A percentile compares a stretch with the other conserved stretches of the same genome.
phyloP scores from a whole-genome alignment of 2,888 invertebrate genomes.

The Amiota minor region DNA sequence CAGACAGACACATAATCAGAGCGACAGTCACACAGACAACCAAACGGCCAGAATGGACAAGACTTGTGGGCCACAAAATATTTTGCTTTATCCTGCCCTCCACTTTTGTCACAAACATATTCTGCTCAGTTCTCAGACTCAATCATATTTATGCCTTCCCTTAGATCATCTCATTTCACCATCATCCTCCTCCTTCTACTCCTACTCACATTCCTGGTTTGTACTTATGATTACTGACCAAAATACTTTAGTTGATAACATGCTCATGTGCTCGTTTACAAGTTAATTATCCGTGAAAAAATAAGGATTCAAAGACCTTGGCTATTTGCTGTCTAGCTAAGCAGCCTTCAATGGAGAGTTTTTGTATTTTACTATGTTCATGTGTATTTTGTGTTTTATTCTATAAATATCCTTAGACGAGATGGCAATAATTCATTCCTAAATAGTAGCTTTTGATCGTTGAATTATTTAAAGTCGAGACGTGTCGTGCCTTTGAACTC shows the following conservation, averaged over 20 bases:
- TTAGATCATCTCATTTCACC: too few species aligned
- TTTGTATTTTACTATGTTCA: not conserved
- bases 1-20: not conserved
- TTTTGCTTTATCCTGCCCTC: too few species aligned
- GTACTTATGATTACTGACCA: not conserved
- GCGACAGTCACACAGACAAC: not conserved
- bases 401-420: conserved; percentile 48
- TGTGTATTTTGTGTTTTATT: conserved; percentile 36
- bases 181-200: too few species aligned
- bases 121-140: too few species aligned
- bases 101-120: too few species aligned
- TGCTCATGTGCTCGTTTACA: conserved; percentile 36
- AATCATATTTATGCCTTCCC: too few species aligned
- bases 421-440: conserved; percentile 42
- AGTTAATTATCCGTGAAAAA: conserved; percentile 55
- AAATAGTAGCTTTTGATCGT: conserved; percentile 40
- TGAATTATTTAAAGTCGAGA: not conserved
- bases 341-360: not conserved
- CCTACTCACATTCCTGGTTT: not conserved
- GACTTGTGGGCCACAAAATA: too few species aligned
- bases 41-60: not conserved
- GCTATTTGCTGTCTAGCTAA: not conserved
- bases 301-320: conserved; percentile 22
- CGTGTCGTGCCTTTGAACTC: conserved; percentile 16
- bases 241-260: conserved; percentile 27